These are phyloP conservation scores for Zootermopsis nevadensis DNA, from an alignment of 2,888 invertebrate genomes.

Conservation along the genomic window DNA sequence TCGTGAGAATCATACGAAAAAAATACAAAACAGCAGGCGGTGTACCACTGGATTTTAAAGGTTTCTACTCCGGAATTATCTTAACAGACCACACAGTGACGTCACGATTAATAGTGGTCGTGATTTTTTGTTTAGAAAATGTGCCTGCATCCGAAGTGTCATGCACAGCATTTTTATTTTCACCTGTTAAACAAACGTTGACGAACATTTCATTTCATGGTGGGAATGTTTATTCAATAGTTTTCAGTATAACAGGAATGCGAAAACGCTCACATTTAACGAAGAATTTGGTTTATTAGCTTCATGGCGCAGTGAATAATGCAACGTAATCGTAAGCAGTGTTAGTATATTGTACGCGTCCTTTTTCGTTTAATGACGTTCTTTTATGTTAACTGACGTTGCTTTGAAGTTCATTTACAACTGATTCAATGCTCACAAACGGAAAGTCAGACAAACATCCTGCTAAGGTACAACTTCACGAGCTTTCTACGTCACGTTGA, in stretches of 20 bases:
- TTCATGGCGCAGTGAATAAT: background rate
- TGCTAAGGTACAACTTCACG: background rate
- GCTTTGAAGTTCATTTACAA: conserved; percentile 12
- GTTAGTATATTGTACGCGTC: background rate
- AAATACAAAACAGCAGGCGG: too few relatives aligned
- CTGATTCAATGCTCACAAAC: conserved; percentile 11
- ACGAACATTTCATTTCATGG: too few relatives aligned
- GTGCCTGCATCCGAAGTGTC: too few relatives aligned
- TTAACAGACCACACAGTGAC: too few relatives aligned
- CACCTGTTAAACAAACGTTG: too few relatives aligned
- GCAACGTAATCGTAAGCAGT: background rate
- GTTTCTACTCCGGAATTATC: too few relatives aligned
- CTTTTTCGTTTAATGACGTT: background rate
- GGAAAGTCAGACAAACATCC: background rate
- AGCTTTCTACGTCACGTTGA: background rate
- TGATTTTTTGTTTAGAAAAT: too few relatives aligned
- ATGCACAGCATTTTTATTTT: too few relatives aligned
- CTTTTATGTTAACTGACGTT: background rate
- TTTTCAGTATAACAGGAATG: conserved; percentile 8
- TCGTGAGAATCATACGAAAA: too few relatives aligned
- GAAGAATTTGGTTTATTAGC: background rate
- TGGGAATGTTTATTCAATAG: background rate
- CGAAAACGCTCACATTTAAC: background rate
- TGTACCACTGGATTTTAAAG: too few relatives aligned
- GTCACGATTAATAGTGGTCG: too few relatives aligned